A percentile compares a stretch with the other conserved stretches of the same genome.
phyloP scores from a whole-genome alignment of 2,797 vertebrate genomes.

The Anolis apletophallus region DNA sequence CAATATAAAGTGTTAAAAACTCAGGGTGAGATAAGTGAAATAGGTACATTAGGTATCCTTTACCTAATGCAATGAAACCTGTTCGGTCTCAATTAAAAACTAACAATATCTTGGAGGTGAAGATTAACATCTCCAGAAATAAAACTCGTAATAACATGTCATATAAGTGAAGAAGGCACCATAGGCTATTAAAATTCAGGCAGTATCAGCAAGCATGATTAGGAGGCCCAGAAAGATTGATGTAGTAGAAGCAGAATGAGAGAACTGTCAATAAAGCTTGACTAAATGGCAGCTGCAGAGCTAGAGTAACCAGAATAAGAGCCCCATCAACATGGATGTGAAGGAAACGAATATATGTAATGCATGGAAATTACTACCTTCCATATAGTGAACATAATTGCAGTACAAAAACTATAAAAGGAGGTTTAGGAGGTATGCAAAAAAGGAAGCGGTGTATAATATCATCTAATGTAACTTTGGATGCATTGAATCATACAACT shows the following conservation, averaged over 20 bases:
- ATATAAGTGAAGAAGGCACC: conserved; percentile 26
- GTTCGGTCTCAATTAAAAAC: not conserved
- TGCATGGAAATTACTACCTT: not conserved
- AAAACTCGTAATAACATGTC: not conserved
- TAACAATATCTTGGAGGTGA: not conserved
- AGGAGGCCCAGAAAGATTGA: not conserved
- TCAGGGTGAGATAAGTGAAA: no score
- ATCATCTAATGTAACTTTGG: not conserved
- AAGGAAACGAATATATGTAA: not conserved
- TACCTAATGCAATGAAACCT: fast-evolving
- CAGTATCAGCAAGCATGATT: not conserved
- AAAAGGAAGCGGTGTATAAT: not conserved
- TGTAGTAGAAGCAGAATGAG: not conserved
- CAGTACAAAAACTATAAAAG: not conserved
- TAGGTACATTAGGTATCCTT: no score
- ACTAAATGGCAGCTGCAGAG: not conserved
- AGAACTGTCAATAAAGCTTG: not conserved
- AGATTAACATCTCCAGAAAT: not conserved
- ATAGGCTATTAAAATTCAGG: not conserved
- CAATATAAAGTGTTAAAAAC: no score
- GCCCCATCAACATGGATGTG: not conserved
- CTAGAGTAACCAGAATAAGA: not conserved
- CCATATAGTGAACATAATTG: no score
- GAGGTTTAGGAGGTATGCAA: not conserved
- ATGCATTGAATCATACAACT: not conserved